Percentiles rank a stretch among this genome's conserved stretches.
Conservation (phyloP, 2,797 vertebrate species). For the Todus mexicanus region DNA sequence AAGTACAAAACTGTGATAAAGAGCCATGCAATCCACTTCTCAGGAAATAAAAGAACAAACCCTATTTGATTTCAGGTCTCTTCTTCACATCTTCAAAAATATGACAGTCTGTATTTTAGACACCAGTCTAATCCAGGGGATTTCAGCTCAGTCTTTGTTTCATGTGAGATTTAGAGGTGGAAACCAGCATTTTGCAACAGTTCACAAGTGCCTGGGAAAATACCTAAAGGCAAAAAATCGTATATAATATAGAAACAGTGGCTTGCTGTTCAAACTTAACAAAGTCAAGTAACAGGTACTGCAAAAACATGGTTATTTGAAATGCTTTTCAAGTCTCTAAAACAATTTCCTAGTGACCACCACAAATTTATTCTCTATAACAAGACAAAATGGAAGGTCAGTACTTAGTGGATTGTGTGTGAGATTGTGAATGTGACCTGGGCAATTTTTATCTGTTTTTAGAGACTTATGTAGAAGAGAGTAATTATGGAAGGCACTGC, state of each 20-base stretch:
- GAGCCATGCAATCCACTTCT: neutral
- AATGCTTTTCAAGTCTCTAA: conserved; percentile 35
- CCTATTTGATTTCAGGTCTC: neutral
- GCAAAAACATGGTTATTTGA: neutral
- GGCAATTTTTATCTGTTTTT: conserved; percentile 36
- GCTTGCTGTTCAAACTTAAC: neutral
- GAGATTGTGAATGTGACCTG: conserved; percentile 39
- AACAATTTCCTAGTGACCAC: conserved; percentile 49
- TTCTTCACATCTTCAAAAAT: neutral
- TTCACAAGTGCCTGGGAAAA: neutral
- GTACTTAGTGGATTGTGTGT: conserved; percentile 19
- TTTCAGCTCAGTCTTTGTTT: neutral
- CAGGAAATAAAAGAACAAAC: neutral
- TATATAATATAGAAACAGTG: neutral
- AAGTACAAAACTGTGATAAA: neutral
- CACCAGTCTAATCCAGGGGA: neutral
- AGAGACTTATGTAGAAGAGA: conserved; percentile 18
- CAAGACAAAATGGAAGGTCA: conserved; percentile 37
- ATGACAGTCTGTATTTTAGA: neutral
- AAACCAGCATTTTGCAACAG: neutral
- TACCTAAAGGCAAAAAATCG: neutral
- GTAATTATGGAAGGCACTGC: neutral
- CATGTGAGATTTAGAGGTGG: neutral
- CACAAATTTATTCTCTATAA: conserved; percentile 43
- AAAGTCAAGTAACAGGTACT: neutral